These are phyloP conservation scores for Maniola jurtina DNA, from an alignment of 1,140 invertebrate species.

Conservation along the genomic window DNA sequence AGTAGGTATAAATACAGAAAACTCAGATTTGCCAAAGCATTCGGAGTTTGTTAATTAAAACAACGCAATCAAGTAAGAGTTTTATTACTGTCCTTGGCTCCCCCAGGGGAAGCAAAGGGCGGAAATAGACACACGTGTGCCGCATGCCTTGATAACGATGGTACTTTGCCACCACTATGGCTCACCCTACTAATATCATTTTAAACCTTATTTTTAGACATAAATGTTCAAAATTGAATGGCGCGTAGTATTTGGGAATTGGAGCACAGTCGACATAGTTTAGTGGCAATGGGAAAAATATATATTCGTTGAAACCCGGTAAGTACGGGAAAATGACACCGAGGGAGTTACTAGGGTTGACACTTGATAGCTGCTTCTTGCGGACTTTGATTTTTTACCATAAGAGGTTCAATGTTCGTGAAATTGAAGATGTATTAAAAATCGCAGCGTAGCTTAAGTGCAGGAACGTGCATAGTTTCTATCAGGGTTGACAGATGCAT, in stretches of 20 bases:
- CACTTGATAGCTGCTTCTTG: not conserved
- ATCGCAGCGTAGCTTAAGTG: too few species aligned
- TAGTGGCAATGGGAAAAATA: slow-evolving; percentile 47
- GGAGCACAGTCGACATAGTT: slow-evolving; percentile 29
- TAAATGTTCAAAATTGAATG: not conserved
- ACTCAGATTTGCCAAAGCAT: not conserved
- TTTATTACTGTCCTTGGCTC: slow-evolving; percentile 62
- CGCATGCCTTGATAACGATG: slow-evolving; percentile 60
- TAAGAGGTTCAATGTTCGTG: not conserved
- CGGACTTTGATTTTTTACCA: not conserved
- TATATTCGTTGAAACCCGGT: slow-evolving; percentile 46
- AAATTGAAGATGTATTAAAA: not conserved
- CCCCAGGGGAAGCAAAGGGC: slow-evolving; percentile 58
- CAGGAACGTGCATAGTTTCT: too few species aligned
- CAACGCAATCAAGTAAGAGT: slow-evolving; percentile 59
- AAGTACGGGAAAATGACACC: slow-evolving; percentile 55
- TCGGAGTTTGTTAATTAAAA: slow-evolving; percentile 48
- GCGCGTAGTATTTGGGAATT: not conserved
- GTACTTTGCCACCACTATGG: slow-evolving; percentile 13
- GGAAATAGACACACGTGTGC: slow-evolving; percentile 66
- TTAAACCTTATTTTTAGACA: slow-evolving; percentile 8
- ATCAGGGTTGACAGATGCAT: too few species aligned
- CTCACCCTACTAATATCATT: not conserved
- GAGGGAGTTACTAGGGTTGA: slow-evolving; percentile 25
- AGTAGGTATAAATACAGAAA: not conserved